These are phyloP conservation scores for Eupristina koningsbergeri DNA, from an alignment of 1,140 invertebrate genomes.

Conservation along the genomic window DNA sequence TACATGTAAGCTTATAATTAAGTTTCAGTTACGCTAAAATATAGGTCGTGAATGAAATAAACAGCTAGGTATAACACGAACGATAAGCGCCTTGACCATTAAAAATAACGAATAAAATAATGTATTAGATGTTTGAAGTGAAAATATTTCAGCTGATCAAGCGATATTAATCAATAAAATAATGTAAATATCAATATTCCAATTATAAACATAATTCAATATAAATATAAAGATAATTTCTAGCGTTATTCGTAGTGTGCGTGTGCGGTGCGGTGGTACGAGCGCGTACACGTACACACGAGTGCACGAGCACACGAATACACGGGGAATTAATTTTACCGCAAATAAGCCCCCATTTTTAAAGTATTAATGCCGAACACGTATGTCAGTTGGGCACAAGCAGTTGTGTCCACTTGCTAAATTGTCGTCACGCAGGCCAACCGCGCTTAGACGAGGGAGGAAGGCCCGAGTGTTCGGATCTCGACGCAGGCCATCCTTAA, in stretches of 20 bases:
- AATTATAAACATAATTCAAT: too few relatives aligned
- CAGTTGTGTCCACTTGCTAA: not conserved
- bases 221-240: too few relatives aligned
- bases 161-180: too few relatives aligned
- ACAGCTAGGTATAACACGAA: not conserved
- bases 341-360: not conserved
- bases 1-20: not conserved
- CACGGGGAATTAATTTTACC: too few relatives aligned
- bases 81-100: not conserved
- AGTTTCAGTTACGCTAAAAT: not conserved
- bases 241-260: too few relatives aligned
- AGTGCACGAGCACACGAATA: too few relatives aligned
- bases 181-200: not conserved
- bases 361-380: not conserved
- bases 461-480: not conserved
- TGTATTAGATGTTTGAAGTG: not conserved
- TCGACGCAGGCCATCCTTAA: not conserved
- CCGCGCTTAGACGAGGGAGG: not conserved
- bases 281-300: too few relatives aligned
- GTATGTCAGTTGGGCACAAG: not conserved
- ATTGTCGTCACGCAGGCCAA: not conserved
- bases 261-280: too few relatives aligned
- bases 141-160: not conserved
- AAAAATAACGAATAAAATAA: not conserved
- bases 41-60: slow-evolving; percentile 6